Base-by-base conservation (phyloP, 35 echinoderm and acorn worm genomes). In the Hemicentrotus pulcherrimus region DNA sequence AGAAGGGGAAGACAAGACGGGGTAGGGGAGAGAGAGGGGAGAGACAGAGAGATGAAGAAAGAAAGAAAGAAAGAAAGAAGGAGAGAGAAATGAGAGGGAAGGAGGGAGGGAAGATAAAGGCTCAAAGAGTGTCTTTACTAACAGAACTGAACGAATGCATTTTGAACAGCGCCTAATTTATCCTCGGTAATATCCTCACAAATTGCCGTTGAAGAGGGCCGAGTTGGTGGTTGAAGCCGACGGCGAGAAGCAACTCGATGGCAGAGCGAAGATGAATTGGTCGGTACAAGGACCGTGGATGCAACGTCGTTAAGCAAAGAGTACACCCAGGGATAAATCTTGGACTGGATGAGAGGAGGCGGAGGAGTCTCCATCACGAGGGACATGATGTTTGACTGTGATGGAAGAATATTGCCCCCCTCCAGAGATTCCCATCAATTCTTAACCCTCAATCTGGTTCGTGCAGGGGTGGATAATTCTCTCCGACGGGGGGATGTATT, bases 331-430 rank as follows among this genome's bases (percentile, higher is more conserved):
- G 65, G 65, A 78, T 78, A 78, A 78, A 78, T 78, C 65, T 78
- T 28, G 2, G 65, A 78, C 65, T 78, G 6, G 19, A 28, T n/a
- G 65, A n/a, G 65, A 78, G 65, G 35, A 28, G 65, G 6, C 65
- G 6, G 65, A 78, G 28, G 65, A 78, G 65, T 78, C 65, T 78
- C 28, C 65, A 78, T 78, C 19, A 28, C 24, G 24, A n/a, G 65
- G 65, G 65, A 78, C 65, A 78, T 78, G 65, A n/a, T 22, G 65
- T 78, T 78, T 90, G 88, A 45, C 88, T 90, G 88, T 45, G 88
- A 90, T 90, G 12, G 88, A 90, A 90, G 88, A 90, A 90, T 90
- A 90, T 90, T 90, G 88, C 46, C 88, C 88, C 65, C 46, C 88
- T 90, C 88, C 31, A 45, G 88, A 90, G 88, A 47, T 11, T 46